These are phyloP conservation scores for Amiota minor DNA, from an alignment of 2,888 invertebrate genomes.

Conservation along the genomic window DNA sequence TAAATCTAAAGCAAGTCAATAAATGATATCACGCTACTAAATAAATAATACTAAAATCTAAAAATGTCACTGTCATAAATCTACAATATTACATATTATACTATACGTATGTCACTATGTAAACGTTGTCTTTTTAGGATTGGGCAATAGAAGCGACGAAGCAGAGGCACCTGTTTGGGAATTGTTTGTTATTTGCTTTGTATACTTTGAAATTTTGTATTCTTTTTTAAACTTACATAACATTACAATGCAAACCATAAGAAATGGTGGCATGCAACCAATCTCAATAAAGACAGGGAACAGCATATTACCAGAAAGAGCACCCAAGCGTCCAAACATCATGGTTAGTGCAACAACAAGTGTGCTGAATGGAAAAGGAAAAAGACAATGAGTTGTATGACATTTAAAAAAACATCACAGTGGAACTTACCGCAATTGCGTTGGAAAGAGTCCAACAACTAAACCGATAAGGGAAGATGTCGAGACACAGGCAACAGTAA, in stretches of 20 bases:
- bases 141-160: slow-evolving; percentile 60
- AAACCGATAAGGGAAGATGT: slow-evolving; percentile 69
- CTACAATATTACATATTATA: too few relatives aligned
- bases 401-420: not conserved
- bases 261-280: slow-evolving; percentile 83
- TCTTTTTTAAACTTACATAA: slow-evolving; percentile 74
- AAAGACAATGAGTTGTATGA: too few relatives aligned
- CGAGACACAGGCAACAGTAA: slow-evolving; percentile 69
- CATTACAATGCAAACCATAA: slow-evolving; percentile 79
- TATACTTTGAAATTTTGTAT: not conserved
- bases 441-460: slow-evolving; percentile 69
- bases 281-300: slow-evolving; percentile 81
- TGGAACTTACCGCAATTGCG: slow-evolving; percentile 67
- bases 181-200: slow-evolving; percentile 26
- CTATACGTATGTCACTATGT: slow-evolving; percentile 39
- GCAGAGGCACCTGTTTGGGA: slow-evolving; percentile 54
- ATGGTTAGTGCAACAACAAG: slow-evolving; percentile 82
- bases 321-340: slow-evolving; percentile 82
- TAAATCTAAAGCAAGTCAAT: slow-evolving; percentile 4
- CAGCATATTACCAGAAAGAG: slow-evolving; percentile 80
- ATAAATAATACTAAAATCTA: slow-evolving; percentile 14
- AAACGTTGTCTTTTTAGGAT: slow-evolving; percentile 54
- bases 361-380: slow-evolving; percentile 74
- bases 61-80: not conserved
- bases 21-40: slow-evolving; percentile 9